These are phyloP conservation scores for Oxyura jamaicensis DNA, from an alignment of 2,113 vertebrate genomes.

Conservation along the genomic window DNA sequence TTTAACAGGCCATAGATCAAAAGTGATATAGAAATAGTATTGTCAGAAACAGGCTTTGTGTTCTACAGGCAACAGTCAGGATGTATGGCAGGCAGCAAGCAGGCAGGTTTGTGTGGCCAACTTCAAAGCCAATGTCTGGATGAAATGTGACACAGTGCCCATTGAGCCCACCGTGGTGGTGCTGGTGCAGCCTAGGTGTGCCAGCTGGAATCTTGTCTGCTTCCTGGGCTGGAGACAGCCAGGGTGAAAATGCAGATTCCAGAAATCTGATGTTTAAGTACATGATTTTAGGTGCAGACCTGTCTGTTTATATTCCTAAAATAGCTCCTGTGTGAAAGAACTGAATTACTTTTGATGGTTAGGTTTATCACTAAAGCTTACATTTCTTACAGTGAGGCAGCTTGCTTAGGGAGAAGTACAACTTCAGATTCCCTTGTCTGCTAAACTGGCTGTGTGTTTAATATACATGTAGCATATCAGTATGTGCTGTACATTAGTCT, in stretches of 20 bases:
- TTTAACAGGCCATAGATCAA: background rate
- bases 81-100: background rate
- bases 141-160: background rate
- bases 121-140: background rate
- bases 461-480: background rate
- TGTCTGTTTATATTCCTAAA: background rate
- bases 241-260: background rate
- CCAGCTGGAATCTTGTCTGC: background rate
- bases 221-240: background rate
- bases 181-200: background rate
- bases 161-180: too few relatives aligned
- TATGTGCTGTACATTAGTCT: background rate
- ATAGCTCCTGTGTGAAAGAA: background rate
- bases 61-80: background rate
- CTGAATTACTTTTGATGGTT: background rate
- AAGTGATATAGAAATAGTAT: background rate
- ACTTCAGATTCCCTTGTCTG: background rate
- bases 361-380: background rate
- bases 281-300: too few relatives aligned
- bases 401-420: background rate
- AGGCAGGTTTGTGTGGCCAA: background rate
- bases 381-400: background rate
- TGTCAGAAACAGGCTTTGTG: background rate
- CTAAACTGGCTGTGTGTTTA: background rate
- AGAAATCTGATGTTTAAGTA: background rate